Percentiles rank a stretch among this genome's conserved stretches.
Conservation (phyloP, 1,140 invertebrate species). For the Hylaeus volcanicus region DNA sequence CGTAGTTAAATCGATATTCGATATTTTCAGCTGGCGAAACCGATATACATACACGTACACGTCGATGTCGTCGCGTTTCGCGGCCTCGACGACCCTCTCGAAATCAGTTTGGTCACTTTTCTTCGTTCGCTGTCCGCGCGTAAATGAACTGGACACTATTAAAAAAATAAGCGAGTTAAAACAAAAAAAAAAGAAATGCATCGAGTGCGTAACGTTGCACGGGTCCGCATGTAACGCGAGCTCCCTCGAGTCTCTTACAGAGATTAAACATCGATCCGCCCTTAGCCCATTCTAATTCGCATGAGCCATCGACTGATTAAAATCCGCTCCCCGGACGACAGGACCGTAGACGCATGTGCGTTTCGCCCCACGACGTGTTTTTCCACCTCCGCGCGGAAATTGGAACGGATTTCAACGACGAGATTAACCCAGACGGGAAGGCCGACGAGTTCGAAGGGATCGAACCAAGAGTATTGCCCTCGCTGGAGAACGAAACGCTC, state of each 20-base stretch:
- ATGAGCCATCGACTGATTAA: slow-evolving; percentile 60
- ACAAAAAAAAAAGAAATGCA: no score
- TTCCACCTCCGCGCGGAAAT: slow-evolving; percentile 9
- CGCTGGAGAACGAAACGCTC: no score
- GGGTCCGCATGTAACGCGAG: slow-evolving; percentile 27
- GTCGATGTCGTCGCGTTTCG: slow-evolving; percentile 13
- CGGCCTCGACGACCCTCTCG: not conserved
- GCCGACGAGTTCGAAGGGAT: slow-evolving; percentile 6
- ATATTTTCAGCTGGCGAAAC: slow-evolving; percentile 19
- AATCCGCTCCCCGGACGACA: slow-evolving; percentile 40
- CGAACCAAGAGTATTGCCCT: not conserved
- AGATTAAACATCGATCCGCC: slow-evolving; percentile 68
- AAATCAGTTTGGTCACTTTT: not conserved
- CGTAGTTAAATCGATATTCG: slow-evolving; percentile 46
- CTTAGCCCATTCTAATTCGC: slow-evolving; percentile 51
- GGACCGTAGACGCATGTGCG: slow-evolving; percentile 1
- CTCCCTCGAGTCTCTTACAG: slow-evolving; percentile 54
- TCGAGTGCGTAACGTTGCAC: not conserved
- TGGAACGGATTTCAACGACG: slow-evolving; percentile 25
- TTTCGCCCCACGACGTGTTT: not conserved
- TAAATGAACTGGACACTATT: no score
- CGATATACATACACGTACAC: not conserved
- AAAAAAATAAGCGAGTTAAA: no score
- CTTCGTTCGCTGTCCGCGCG: no score
- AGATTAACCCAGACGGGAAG: slow-evolving; percentile 11